These are phyloP conservation scores for Cantharis nigra DNA, from an alignment of 2,888 invertebrate species.

Conservation along the genomic window DNA sequence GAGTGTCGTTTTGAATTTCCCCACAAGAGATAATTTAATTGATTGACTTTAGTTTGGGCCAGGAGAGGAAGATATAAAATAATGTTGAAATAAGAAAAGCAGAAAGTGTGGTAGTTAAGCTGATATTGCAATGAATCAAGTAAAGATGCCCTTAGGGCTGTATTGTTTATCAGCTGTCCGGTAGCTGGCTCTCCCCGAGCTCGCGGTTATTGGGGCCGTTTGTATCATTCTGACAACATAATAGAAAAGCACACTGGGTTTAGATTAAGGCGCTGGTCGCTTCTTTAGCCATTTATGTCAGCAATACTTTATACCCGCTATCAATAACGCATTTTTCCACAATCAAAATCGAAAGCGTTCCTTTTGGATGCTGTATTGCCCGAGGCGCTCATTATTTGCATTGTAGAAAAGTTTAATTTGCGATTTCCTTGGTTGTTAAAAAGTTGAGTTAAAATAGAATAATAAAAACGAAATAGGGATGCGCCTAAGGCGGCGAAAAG, in stretches of 20 bases:
- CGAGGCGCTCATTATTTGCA: conserved; percentile 21
- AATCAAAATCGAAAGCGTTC: conserved; percentile 3
- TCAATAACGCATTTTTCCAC: conserved; percentile 31
- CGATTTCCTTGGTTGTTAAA: conserved; percentile 5
- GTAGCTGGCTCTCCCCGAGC: conserved; percentile 51
- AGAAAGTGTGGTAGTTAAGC: conserved; percentile 15
- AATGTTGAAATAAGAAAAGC: conserved; percentile 6
- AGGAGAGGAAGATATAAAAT: background rate
- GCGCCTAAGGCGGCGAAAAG: conserved; percentile 8
- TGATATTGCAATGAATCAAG: conserved; percentile 35
- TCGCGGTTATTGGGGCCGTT: conserved; percentile 55
- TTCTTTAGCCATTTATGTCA: conserved; percentile 39
- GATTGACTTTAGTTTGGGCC: background rate
- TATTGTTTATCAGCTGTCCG: conserved; percentile 54
- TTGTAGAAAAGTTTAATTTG: conserved; percentile 13
- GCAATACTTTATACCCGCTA: conserved; percentile 28
- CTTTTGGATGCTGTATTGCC: conserved; percentile 3
- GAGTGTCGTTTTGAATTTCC: background rate
- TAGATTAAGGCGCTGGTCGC: conserved; percentile 50
- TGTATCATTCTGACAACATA: conserved; percentile 57
- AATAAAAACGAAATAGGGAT: conserved; percentile 19
- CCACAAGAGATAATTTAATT: background rate
- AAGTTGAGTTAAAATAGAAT: conserved; percentile 15
- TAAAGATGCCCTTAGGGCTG: conserved; percentile 35
- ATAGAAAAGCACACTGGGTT: conserved; percentile 54